Conservation (phyloP, 2,888 invertebrate genomes). For the Fragum sueziense region DNA sequence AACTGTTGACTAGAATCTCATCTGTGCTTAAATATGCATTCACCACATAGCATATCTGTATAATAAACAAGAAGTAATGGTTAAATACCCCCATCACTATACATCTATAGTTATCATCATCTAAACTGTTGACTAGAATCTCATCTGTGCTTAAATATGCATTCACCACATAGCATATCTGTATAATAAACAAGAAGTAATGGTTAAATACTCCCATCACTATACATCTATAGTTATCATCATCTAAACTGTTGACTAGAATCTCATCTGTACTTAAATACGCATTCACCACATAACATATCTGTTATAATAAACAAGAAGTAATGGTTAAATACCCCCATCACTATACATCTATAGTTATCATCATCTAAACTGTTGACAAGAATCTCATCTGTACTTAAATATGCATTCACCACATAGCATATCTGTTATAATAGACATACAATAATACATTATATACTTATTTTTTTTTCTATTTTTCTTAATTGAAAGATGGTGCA, state of each 20-base stretch:
- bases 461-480: too few relatives aligned
- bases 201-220: slow-evolving; percentile 79
- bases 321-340: slow-evolving; percentile 79
- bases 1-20: slow-evolving; percentile 69
- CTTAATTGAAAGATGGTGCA: too few relatives aligned
- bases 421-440: slow-evolving; percentile 69
- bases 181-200: slow-evolving; percentile 80
- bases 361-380: slow-evolving; percentile 63
- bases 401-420: slow-evolving; percentile 78
- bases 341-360: slow-evolving; percentile 80
- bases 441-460: neutral
- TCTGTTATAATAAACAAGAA: slow-evolving; percentile 77
- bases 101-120: slow-evolving; percentile 77
- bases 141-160: slow-evolving; percentile 77
- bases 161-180: slow-evolving; percentile 79
- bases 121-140: slow-evolving; percentile 67
- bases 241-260: slow-evolving; percentile 63
- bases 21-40: slow-evolving; percentile 77
- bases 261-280: slow-evolving; percentile 77
- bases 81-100: slow-evolving; percentile 75
- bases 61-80: slow-evolving; percentile 62
- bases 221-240: slow-evolving; percentile 79
- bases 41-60: slow-evolving; percentile 78
- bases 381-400: slow-evolving; percentile 76
- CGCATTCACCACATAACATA: slow-evolving; percentile 79